Evolutionary conservation across 53 echinoderm and acorn worm genomes (phyloP), one percentile per base, ranked within the genome.

Genomic region (Paelopatides confundens): DNA sequence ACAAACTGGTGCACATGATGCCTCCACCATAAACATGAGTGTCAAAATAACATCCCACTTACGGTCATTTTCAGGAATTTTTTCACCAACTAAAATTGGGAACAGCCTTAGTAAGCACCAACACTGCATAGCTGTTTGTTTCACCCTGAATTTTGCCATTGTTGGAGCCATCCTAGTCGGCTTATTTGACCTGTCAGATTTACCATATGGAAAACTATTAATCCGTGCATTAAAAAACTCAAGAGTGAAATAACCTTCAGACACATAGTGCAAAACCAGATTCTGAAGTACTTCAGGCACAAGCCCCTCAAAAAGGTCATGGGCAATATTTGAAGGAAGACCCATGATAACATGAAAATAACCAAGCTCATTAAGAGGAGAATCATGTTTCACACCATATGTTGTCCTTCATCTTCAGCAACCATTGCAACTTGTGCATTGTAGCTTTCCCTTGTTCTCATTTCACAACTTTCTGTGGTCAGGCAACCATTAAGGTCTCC

Each of bases 31-130:
- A 81, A 54, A 58, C 13, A 58, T 9, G 54, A 81, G 58, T 31
- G 2, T 34, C 5, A 81, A 58, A 7, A 81, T 1, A 53, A 81
- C 35, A 7, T 53, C 58, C 82, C 82, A 81, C 26, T n/a, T 17
- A 3, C 43, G 53, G 58, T 81, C 82, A 81, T 17, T 58, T 31
- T 54, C 63, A 13, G 92, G 88, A 2, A 89, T 52, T 18, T 32
- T 35, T 26, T 88, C 52, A 36, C 92, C 92, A 63, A 88, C 54
- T 85, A 92, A 76, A 14, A 92, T 34, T 35, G 88, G 92, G n/a
- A 92, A 66, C 28, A 89, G 64, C 18, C 82, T 78, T 18, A 88
- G 35, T 35, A 88, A 28, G 81, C 86, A 88, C 88, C 92, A 92
- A 63, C 85, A 71, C n/a, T 87, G 87, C 10, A 81, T 35, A 54